Base-by-base conservation (phyloP, 1,140 invertebrate species). In the Aculops lycopersici region DNA sequence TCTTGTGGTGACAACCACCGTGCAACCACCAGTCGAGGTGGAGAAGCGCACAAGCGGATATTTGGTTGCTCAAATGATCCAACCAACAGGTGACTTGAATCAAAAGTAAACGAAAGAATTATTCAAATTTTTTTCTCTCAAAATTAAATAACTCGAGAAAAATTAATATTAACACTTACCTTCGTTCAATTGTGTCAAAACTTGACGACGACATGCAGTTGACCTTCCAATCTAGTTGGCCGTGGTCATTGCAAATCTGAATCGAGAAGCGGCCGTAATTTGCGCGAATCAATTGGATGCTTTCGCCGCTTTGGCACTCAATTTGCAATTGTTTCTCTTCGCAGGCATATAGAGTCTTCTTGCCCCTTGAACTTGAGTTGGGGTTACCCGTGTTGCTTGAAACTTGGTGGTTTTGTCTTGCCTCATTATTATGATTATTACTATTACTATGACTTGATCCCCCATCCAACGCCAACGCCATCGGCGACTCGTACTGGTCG, bases 261-360 rank as follows among this genome's bases (percentile, higher is more conserved):
- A 88, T 83, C 43, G 76, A 81, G 61, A 83, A 92, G 46, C 83
- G 67, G 37, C 83, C 83, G 55, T 86, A 92, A 64, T 88, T 88
- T 45, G 81, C 83, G 44, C 81, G 67, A 50, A 84, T 78, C 44
- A 90, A 64, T 52, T 83, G 72, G 49, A 92, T 90, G 37, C 81
- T 61, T 50, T 76, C 70, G 2, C 75, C 78, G 41, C 74, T 70
- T 38, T 69, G 69, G 60, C 83, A 92, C 49, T 74, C 69, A 45
- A 92, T 75, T 53, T 70, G 69, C 51, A 92, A 59, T 38, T 68
- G 71, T 54, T 76, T 78, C 43, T 78, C 78, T 60, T 92, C 81
- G 58, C 83, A 92, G 37, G 79, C 81, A 58, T 86, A 83, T 18
- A 73, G 73, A 39, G 78, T 84, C 52, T 70, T 16, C 4, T 21